These are phyloP conservation scores for Meteorus colon DNA, from an alignment of 2,888 invertebrate genomes.

Conservation along the genomic window DNA sequence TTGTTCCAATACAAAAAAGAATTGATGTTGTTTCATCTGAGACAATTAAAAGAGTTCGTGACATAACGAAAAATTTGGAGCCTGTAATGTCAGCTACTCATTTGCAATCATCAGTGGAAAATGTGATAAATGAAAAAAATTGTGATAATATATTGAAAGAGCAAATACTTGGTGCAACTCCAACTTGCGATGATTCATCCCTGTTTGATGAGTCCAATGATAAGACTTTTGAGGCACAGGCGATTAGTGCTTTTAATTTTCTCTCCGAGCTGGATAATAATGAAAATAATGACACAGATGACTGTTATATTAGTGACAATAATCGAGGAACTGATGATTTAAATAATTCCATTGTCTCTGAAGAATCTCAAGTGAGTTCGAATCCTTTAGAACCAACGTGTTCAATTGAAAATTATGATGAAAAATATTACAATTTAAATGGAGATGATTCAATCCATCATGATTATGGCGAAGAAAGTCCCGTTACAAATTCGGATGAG, in stretches of 20 bases:
- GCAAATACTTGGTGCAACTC: conserved; percentile 45
- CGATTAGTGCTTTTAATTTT: conserved; percentile 69
- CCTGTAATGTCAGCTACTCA: conserved; percentile 61
- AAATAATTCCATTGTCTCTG: conserved; percentile 27
- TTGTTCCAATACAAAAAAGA: conserved; percentile 66
- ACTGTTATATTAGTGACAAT: conserved; percentile 35
- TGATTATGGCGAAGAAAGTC: conserved; percentile 34
- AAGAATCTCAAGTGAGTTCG: conserved; percentile 11
- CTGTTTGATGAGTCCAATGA: conserved; percentile 44
- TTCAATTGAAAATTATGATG: conserved; percentile 40
- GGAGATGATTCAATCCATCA: conserved; percentile 44
- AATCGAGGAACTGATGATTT: conserved; percentile 37
- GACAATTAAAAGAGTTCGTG: conserved; percentile 68
- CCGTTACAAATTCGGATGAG: conserved; percentile 36
- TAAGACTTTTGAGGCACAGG: conserved; percentile 50
- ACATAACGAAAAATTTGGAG: conserved; percentile 69
- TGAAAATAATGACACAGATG: conserved; percentile 44
- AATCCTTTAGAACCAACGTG: conserved; percentile 57
- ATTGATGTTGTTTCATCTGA: conserved; percentile 71
- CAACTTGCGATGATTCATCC: not conserved
- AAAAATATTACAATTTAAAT: conserved; percentile 39
- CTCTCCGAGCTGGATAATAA: conserved; percentile 65
- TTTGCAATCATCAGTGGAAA: conserved; percentile 31
- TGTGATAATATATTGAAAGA: conserved; percentile 32
- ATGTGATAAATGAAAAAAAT: conserved; percentile 9